Evolutionary conservation across 1,140 invertebrate species (phyloP).

Genomic region (Cydia pomonella): DNA sequence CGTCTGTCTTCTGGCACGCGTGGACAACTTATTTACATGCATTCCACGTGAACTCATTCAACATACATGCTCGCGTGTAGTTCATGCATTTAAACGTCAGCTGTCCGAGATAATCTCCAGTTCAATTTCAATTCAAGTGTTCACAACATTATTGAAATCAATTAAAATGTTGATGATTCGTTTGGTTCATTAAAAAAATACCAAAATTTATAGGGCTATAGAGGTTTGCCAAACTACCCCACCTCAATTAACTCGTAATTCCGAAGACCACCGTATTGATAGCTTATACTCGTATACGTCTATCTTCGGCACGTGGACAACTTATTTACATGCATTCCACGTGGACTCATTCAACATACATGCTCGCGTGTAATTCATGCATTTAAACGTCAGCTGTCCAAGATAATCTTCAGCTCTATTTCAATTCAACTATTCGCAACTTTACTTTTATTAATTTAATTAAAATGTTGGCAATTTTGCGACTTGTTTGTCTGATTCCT

Average conservation of each 20-base stretch:
- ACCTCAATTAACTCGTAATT: too few relatives aligned
- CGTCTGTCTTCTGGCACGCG: neutral
- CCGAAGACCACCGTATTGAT: too few relatives aligned
- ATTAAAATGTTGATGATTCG: neutral
- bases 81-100: slow-evolving; percentile 24
- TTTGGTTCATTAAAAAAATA: too few relatives aligned
- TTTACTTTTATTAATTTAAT: neutral
- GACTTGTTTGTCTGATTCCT: neutral
- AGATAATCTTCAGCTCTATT: slow-evolving; percentile 6
- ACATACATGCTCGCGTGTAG: slow-evolving; percentile 17
- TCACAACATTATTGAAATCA: neutral
- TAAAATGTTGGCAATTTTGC: neutral
- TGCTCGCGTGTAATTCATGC: slow-evolving; percentile 19
- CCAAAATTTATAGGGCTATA: too few relatives aligned
- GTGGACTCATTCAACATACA: slow-evolving; percentile 7
- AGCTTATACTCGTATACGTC: neutral
- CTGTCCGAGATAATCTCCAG: neutral
- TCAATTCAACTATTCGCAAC: neutral
- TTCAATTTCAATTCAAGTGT: slow-evolving; percentile 6
- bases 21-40: slow-evolving; percentile 17
- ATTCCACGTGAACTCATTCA: slow-evolving; percentile 27
- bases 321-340: slow-evolving; percentile 22
- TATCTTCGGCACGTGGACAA: neutral
- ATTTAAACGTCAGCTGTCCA: slow-evolving; percentile 22
- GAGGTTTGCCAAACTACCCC: too few relatives aligned